A percentile compares a stretch with the other conserved stretches of the same genome.
phyloP scores from a whole-genome alignment of 2,797 vertebrate species.

The Fundulus diaphanus region DNA sequence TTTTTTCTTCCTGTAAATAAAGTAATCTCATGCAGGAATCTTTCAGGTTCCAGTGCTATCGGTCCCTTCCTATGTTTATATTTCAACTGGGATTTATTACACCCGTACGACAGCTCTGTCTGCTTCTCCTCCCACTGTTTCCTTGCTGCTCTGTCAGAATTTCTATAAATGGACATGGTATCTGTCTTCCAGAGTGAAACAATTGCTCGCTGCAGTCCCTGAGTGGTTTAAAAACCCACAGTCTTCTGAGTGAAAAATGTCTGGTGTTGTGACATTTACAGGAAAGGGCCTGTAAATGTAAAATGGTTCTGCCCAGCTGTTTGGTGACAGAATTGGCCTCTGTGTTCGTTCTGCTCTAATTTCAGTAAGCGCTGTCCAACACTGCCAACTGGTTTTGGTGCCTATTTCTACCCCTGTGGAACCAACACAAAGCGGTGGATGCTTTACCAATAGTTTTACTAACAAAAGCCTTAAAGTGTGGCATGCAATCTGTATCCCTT shows the following conservation, averaged over 20 bases:
- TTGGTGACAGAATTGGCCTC: too few relatives aligned
- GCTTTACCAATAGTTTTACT: too few relatives aligned
- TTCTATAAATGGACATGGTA: conserved; percentile 72
- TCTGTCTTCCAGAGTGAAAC: conserved; percentile 41
- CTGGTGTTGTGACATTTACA: background rate
- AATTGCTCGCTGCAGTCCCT: conserved; percentile 14
- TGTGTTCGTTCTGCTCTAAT: too few relatives aligned
- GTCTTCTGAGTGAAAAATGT: background rate
- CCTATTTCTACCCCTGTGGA: background rate
- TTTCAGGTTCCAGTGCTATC: background rate
- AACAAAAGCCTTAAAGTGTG: background rate
- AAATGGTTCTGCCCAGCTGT: background rate
- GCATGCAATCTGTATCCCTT: too few relatives aligned
- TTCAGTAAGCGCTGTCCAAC: too few relatives aligned
- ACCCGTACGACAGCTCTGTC: background rate
- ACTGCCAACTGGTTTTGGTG: too few relatives aligned
- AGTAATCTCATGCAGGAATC: background rate
- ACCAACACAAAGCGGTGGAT: background rate
- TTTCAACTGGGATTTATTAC: conserved; percentile 18
- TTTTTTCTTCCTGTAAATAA: background rate
- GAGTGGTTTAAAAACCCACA: background rate
- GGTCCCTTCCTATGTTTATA: background rate
- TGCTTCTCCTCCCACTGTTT: conserved; percentile 2
- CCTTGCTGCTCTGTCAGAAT: conserved; percentile 28
- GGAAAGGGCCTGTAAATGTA: background rate